These are phyloP conservation scores for Odiellus spinosus DNA, from an alignment of 2,888 invertebrate genomes.

Conservation along the genomic window DNA sequence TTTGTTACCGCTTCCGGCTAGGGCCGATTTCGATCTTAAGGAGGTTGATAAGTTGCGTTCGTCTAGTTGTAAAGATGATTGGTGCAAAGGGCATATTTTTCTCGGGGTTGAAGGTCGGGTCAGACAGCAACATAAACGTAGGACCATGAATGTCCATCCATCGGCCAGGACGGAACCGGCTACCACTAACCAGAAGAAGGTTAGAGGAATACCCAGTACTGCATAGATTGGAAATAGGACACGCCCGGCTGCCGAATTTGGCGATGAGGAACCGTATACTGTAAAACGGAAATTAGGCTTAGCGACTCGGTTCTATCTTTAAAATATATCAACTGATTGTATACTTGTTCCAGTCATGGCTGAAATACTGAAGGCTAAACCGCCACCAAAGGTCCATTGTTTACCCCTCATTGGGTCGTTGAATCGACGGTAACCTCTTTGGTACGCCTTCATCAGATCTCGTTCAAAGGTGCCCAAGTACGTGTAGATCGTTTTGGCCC, in stretches of 20 bases:
- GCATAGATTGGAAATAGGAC: constrained; percentile 3
- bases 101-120: neutral
- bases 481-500: constrained; percentile 14
- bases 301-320: too few species aligned
- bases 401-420: neutral
- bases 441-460: constrained; percentile 8
- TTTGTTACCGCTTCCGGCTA: neutral
- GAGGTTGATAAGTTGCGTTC: neutral
- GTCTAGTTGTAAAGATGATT: constrained; percentile 4
- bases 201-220: constrained; percentile 7
- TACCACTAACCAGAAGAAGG: constrained; percentile 6
- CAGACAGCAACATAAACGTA: constrained; percentile 6
- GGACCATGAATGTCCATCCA: constrained; percentile 7
- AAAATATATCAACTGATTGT: too few species aligned
- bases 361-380: constrained; percentile 9
- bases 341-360: constrained; percentile 11
- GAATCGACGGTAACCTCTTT: constrained; percentile 5
- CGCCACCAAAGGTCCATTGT: constrained; percentile 5
- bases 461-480: constrained; percentile 9
- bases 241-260: too few species aligned
- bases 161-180: constrained; percentile 5
- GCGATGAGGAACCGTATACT: too few species aligned
- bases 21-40: neutral
- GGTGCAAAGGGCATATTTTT: neutral
- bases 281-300: too few species aligned